Conservation (phyloP, 2,888 invertebrate genomes). For the Adineta ricciae region DNA sequence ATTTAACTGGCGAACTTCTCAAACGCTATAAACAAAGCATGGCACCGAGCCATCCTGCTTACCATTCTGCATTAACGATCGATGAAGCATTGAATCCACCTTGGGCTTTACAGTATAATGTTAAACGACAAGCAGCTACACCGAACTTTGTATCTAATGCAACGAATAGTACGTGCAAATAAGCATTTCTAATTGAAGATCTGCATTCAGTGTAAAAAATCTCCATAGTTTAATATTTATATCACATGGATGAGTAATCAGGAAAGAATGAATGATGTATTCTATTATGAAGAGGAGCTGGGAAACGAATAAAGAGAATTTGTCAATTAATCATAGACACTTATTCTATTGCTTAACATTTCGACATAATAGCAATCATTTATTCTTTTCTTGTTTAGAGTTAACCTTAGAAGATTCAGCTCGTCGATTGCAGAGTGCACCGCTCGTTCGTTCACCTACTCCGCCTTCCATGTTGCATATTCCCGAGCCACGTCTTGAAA, state of each 20-base stretch:
- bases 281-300: too few species aligned
- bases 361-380: background rate
- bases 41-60: background rate
- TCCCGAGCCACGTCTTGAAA: background rate
- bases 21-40: background rate
- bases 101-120: background rate
- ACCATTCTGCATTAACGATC: background rate
- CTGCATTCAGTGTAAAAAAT: too few species aligned
- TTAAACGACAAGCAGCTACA: background rate
- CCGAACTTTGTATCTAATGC: background rate
- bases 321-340: background rate
- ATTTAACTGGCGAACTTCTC: background rate
- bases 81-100: slow-evolving; percentile 16
- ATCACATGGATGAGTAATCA: too few species aligned
- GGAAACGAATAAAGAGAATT: too few species aligned
- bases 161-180: background rate
- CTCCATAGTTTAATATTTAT: too few species aligned
- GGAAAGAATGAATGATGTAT: too few species aligned
- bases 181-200: background rate
- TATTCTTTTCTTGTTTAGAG: background rate
- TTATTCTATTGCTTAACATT: background rate
- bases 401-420: background rate
- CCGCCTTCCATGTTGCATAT: background rate
- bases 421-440: background rate
- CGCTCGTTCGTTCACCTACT: background rate